phyloP scores from a whole-genome alignment of 64 coral and sea anemone genomes.

The Stichodactyla mertensii region DNA sequence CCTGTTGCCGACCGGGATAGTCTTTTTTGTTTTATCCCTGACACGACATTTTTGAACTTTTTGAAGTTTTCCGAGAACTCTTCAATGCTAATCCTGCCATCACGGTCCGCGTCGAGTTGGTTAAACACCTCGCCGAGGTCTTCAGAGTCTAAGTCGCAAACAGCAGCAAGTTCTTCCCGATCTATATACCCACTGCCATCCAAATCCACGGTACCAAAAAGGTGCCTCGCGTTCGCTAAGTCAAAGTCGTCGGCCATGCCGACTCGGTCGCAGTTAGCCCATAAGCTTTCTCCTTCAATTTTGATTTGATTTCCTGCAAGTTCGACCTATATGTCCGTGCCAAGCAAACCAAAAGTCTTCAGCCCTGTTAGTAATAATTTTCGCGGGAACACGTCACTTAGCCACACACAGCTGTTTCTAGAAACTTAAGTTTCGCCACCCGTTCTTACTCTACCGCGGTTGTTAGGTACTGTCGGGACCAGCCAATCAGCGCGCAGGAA shows the following conservation, averaged over 20 bases:
- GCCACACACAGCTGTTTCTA: conserved; percentile 78
- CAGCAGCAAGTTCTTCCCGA: conserved; percentile 81
- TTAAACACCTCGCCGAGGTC: conserved; percentile 90
- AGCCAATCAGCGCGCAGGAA: conserved; percentile 46
- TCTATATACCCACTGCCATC: conserved; percentile 95
- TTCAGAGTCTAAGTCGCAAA: conserved; percentile 89
- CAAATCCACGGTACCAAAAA: conserved; percentile 87
- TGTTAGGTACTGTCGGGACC: conserved; percentile 33
- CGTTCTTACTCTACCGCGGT: conserved; percentile 49
- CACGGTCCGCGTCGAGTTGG: conserved; percentile 78
- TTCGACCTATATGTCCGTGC: conserved; percentile 1
- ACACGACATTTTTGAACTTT: conserved; percentile 88
- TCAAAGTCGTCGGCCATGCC: conserved; percentile 55
- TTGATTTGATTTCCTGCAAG: conserved; percentile 20
- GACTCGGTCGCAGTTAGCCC: conserved; percentile 31
- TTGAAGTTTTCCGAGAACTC: conserved; percentile 98
- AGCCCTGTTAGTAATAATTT: conserved; percentile 35
- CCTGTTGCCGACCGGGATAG: conserved; percentile 17
- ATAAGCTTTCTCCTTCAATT: conserved; percentile 33
- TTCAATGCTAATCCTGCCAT: conserved; percentile 94
- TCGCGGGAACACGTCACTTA: conserved; percentile 64
- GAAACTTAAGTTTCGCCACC: conserved; percentile 59
- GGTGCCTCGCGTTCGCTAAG: conserved; percentile 53
- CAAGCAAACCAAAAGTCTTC: conserved; percentile 5
- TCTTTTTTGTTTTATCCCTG: conserved; percentile 69